phyloP scores from a whole-genome alignment of 2,113 vertebrate species.

The Tinamus guttatus region DNA sequence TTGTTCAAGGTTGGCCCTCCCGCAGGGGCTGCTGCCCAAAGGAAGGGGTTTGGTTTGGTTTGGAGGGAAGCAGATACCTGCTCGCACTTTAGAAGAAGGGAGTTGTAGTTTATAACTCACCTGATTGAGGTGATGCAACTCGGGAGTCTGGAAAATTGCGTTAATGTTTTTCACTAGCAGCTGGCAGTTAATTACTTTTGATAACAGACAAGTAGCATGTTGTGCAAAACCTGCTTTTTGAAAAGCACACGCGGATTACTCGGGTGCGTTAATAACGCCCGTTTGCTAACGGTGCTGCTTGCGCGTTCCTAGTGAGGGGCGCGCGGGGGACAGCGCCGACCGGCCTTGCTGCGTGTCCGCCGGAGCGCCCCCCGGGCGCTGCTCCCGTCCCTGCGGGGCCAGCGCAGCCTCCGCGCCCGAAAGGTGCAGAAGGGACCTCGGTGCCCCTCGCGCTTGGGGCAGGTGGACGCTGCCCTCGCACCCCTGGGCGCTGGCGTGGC shows the following conservation, averaged over 20 bases:
- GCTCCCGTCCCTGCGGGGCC: not conserved
- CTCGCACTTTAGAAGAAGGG: not conserved
- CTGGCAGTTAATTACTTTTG: not conserved
- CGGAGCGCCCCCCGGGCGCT: too few species aligned
- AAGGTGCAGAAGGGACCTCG: not conserved
- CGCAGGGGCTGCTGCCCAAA: not conserved
- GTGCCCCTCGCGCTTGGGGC: not conserved
- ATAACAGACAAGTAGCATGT: not conserved
- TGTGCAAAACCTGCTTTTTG: not conserved
- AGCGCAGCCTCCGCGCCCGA: not conserved
- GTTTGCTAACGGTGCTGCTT: not conserved
- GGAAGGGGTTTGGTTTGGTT: not conserved
- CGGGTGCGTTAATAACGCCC: not conserved
- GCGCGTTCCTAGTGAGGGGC: not conserved
- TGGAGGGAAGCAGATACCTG: not conserved
- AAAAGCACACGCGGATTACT: not conserved
- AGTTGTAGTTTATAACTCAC: not conserved
- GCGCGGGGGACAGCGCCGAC: not conserved
- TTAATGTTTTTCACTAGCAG: not conserved
- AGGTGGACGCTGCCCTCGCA: fast-evolving
- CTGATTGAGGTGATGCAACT: not conserved
- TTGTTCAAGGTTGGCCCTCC: not conserved
- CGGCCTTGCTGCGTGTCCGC: not conserved
- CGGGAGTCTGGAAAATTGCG: not conserved
- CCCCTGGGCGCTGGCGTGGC: too few species aligned